Conservation (phyloP, 2,113 vertebrate genomes). For the Campylorhamphus procurvoides region DNA sequence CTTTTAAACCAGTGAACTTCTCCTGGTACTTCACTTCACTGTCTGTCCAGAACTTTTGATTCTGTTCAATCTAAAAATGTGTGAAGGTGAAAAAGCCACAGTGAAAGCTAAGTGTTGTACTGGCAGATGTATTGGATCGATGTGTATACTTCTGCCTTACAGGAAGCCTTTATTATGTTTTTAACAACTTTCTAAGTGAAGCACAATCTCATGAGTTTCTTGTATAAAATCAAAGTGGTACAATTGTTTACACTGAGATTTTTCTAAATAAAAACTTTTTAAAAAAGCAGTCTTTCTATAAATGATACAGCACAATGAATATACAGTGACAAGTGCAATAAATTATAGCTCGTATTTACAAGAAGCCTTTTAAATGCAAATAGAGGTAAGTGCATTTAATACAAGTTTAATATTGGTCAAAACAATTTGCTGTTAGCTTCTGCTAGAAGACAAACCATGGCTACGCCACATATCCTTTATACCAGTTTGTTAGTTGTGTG, state of each 20-base stretch:
- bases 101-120: slow-evolving; percentile 12
- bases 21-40: slow-evolving; percentile 16
- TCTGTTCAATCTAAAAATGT: background rate
- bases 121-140: slow-evolving; percentile 52
- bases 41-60: background rate
- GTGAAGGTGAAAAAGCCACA: slow-evolving; percentile 16
- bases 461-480: background rate
- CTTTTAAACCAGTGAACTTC: background rate
- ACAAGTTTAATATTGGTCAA: slow-evolving; percentile 56
- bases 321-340: slow-evolving; percentile 77
- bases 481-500: slow-evolving; percentile 13
- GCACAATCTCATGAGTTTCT: slow-evolving; percentile 72
- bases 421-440: slow-evolving; percentile 39
- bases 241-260: slow-evolving; percentile 81
- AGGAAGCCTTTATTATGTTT: slow-evolving; percentile 75
- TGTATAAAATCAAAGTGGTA: slow-evolving; percentile 79
- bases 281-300: slow-evolving; percentile 70
- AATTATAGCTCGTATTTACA: slow-evolving; percentile 84
- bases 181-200: slow-evolving; percentile 68
- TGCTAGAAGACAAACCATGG: slow-evolving; percentile 24
- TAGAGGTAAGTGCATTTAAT: slow-evolving; percentile 69
- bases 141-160: slow-evolving; percentile 64
- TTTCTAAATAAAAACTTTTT: slow-evolving; percentile 82
- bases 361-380: slow-evolving; percentile 67
- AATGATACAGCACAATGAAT: slow-evolving; percentile 74